Base-by-base conservation (phyloP, 1,140 invertebrate genomes). In the Acromyrmex charruanus region DNA sequence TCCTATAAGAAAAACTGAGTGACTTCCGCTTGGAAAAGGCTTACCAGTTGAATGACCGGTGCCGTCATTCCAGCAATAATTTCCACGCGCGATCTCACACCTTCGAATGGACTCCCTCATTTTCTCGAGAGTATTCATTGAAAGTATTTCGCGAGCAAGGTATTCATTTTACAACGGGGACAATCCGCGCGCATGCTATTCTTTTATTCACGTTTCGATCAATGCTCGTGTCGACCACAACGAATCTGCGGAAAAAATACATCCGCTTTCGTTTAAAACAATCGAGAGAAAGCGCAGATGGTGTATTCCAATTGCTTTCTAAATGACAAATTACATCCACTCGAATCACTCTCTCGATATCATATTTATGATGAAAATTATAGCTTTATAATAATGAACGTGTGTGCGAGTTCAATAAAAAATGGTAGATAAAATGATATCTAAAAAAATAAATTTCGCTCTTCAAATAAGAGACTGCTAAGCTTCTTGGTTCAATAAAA, bases 271-370 rank as follows among this genome's bases (percentile, higher is more conserved):
- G 68, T 82, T 74, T 10, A 51, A 39, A 72, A 82, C 25, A 82
- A 59, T 72, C 77, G 65, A 9, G 65, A 81, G 49, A 81, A 81
- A 81, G 49, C 77, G 77, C 65, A 55, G 49, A 81, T 69, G 66
- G 51, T 63, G 16, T 63, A 81, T 35, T 66, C 49, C 49, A 18
- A 79, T 77, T 77, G 63, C 63, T 69, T 80, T 69, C 77, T 80
- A 69, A 39, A 9, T 49, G 39, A 77, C 55, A 39, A 63, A 77
- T 77, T 61, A 61, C 25, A 77, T 77, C 72, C 31, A 21, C 75
- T 31, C 75, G 21, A 44, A 63, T 77, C 16, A 39, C 31, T 63
- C 39, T 77, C 28, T 58, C 44, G 28, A 18, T 68, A 80, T 66
- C 59, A 39, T 68, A 18, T 63, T 63, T 63, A 16, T 39, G 58